These are phyloP conservation scores for Acestrorhynchus altus DNA, from an alignment of 2,797 vertebrate species.

Conservation along the genomic window DNA sequence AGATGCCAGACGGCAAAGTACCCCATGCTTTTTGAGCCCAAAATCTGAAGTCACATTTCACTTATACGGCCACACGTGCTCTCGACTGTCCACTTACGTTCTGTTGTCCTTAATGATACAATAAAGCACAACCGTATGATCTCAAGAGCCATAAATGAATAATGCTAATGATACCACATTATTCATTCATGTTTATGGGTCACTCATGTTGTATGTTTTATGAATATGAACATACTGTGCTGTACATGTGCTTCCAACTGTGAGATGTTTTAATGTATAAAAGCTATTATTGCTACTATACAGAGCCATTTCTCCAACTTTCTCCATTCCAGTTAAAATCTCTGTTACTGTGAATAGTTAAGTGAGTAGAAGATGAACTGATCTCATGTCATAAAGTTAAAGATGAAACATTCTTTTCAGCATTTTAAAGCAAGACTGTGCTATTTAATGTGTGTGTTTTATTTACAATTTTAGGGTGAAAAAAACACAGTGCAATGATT, in stretches of 20 bases:
- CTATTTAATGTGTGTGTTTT: no score
- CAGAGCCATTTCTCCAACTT: no score
- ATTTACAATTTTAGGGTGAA: no score
- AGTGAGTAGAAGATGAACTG: no score
- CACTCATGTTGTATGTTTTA: constrained; percentile 5
- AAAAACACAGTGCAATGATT: no score
- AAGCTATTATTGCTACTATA: neutral
- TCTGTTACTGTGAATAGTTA: no score
- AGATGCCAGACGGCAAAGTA: constrained; percentile 2
- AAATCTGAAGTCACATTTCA: neutral
- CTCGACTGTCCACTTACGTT: neutral
- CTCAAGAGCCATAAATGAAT: neutral
- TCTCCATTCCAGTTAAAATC: no score
- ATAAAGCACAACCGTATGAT: neutral
- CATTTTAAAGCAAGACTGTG: no score
- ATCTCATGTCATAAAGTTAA: no score
- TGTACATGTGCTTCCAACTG: neutral
- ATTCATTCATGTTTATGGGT: constrained; percentile 12
- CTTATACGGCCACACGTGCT: neutral
- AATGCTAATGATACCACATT: constrained; percentile 12
- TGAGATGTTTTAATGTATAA: neutral
- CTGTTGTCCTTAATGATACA: neutral
- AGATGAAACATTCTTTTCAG: no score
- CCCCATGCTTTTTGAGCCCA: neutral
- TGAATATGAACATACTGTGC: neutral